Evolutionary conservation across 2,888 invertebrate genomes (phyloP).

Genomic region (Ophonus ardosiacus): DNA sequence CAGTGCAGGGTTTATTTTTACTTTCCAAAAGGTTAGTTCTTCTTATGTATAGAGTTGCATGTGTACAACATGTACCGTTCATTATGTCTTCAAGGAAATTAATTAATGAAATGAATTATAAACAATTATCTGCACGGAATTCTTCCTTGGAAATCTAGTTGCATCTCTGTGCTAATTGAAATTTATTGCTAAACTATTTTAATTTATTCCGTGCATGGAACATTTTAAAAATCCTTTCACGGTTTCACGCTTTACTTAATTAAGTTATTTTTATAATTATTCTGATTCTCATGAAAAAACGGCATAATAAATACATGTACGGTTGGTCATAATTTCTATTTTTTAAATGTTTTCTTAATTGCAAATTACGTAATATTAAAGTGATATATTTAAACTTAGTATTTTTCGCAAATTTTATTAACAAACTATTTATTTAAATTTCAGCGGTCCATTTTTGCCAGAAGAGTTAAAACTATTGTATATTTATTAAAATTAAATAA

Average conservation of each 20-base stretch:
- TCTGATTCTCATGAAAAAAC: neutral
- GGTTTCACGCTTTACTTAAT: conserved; percentile 3
- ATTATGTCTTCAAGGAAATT: conserved; percentile 33
- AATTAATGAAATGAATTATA: conserved; percentile 36
- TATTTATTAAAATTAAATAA: too few relatives aligned
- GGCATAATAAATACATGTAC: too few relatives aligned
- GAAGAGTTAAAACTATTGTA: too few relatives aligned
- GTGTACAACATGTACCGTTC: conserved; percentile 48
- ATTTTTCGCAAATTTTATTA: too few relatives aligned
- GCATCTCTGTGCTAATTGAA: conserved; percentile 11
- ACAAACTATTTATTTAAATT: too few relatives aligned
- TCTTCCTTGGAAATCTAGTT: conserved; percentile 23
- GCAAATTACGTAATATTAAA: too few relatives aligned
- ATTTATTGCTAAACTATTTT: conserved; percentile 30
- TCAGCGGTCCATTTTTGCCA: too few relatives aligned
- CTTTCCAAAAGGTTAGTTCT: conserved; percentile 57
- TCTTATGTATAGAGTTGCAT: conserved; percentile 1
- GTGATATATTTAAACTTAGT: too few relatives aligned
- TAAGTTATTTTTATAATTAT: neutral
- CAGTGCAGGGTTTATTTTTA: conserved; percentile 58
- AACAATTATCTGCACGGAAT: conserved; percentile 36
- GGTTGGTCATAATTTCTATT: neutral
- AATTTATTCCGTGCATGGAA: neutral
- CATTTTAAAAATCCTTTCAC: conserved; percentile 1
- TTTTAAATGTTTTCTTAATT: neutral